Base-by-base conservation (phyloP, 2,113 vertebrate species). In the Ranitomeya imitator region DNA sequence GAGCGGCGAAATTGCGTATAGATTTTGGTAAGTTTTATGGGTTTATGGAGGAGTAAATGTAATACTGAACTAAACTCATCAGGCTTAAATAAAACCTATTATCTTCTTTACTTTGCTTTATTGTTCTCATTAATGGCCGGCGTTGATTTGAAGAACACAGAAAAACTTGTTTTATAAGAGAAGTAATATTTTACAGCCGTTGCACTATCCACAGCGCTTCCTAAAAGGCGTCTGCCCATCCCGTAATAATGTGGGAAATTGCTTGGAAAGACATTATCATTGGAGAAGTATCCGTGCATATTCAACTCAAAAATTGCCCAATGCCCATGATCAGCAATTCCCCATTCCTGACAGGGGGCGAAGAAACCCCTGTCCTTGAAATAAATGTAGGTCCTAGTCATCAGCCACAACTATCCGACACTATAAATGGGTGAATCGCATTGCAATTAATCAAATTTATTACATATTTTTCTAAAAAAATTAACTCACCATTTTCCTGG, bases 21-120 rank as follows among this genome's bases (percentile, higher is more conserved):
- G 81, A 83, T 83, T 83, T 83, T 83, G 81, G 81, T 83, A 83
- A 67, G 81, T 83, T 83, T 83, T 83, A 83, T 83, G 61, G 81
- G 61, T 67, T 83, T 83, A 83, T 52, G 45, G 81, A 67, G 61
- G 81, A 83, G 81, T 63, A 83, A 83, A 83, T 67, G 81, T 83
- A 83, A 83, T 67, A 63, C 81, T 69, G 81, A 83, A 83, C 81
- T 65, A 67, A 83, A 67, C 81, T 83, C 81, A 83, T 83, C 81
- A 83, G 81, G 81, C 61, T 83, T 23, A 83, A 67, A 83, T 67
- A 83, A 83, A 83, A 67, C 61, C 81, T 54, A 83, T 67, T 83
- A 83, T 83, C 81, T 83, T 45, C 78, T 83, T 83, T 83, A 83
- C 65, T 83, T 83, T 83, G 51, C 81, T 83, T 83, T 83, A 83